Percentiles rank a stretch among this genome's conserved stretches.
phyloP scores from a whole-genome alignment of 2,113 vertebrate species.

The Benitochromis conjunctus region DNA sequence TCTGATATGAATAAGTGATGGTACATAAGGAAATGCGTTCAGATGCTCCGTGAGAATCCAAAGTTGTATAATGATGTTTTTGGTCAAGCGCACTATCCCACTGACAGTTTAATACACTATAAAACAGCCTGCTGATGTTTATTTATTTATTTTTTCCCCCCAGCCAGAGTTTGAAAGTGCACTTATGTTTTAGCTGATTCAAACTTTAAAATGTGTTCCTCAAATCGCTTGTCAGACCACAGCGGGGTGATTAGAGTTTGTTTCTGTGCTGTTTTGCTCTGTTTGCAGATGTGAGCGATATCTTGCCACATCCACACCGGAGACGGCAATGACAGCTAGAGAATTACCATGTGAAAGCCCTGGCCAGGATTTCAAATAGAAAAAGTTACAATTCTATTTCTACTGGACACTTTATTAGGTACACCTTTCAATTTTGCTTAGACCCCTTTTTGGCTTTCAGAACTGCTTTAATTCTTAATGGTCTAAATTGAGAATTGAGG shows the following conservation, averaged over 20 bases:
- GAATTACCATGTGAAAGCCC: background rate
- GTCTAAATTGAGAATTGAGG: background rate
- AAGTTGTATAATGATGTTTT: conserved; percentile 53
- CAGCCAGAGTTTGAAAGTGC: background rate
- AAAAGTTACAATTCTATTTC: background rate
- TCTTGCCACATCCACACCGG: conserved; percentile 16
- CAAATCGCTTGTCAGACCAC: conserved; percentile 4
- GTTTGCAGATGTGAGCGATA: conserved; percentile 15
- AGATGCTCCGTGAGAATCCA: conserved; percentile 16
- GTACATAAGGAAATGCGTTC: conserved; percentile 55
- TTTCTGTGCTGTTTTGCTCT: background rate
- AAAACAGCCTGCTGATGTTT: conserved; percentile 9
- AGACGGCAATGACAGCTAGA: background rate
- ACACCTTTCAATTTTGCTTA: background rate
- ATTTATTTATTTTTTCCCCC: background rate
- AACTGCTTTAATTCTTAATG: background rate
- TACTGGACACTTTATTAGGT: background rate
- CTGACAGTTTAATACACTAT: conserved; percentile 9
- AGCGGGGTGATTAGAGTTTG: conserved; percentile 2
- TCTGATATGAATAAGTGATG: conserved; percentile 73
- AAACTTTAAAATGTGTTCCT: background rate
- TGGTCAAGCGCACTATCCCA: conserved; percentile 15
- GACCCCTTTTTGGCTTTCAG: background rate
- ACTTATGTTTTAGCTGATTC: background rate
- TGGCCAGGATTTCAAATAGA: background rate